Evolutionary conservation across 2,888 invertebrate species (phyloP), one percentile per base, ranked within the genome.

Genomic region (Xanthia togata): DNA sequence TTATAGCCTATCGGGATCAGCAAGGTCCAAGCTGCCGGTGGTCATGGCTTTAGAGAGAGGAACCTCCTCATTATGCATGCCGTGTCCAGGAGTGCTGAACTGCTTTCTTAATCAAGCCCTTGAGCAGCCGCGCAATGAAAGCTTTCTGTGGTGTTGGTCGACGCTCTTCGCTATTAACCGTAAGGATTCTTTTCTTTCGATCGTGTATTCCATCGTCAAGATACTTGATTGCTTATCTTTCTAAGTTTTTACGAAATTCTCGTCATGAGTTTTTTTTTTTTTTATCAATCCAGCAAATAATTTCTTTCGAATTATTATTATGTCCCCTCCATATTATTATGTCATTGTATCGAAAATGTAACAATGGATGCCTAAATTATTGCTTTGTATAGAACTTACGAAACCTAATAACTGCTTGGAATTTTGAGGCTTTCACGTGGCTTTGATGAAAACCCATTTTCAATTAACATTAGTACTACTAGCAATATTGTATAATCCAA

Each of bases 371-470:
- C 6, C 12, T 17, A 23, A 70, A 31, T 23, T 23, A 26, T 41
- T 26, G 23, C 17, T 68, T 68, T 44, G 23, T 44, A 6, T 44
- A 14, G 2, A 38, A 38, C 23, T 2, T 38, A 50, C 0, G 50
- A 20, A 50, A 50, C 20, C 50, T 50, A 17, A 5, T 11, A 38
- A 6, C 5, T 50, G 12, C n/a, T n/a, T n/a, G 14, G 41, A 9
- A 74, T n/a, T 26, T 35, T 50, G 20, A 53, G 50, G 78, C 14
- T 50, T 31, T 50, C 41, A 17, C n/a, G 64, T 75, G 17, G 20
- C 53, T 53, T 78, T 67, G 78, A 75, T 44, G 41, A 78, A 53
- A 26, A 65, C 2, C 5, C 11, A 44, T 35, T 35, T 41, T 12
- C n/a, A 53, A 67, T 53, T 67, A 78, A n/a, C 41, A 35, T 20